A percentile compares a stretch with the other conserved stretches of the same genome.
These are phyloP conservation scores for Campodea augens DNA, from an alignment of 1,140 invertebrate genomes.

Conservation along the genomic window DNA sequence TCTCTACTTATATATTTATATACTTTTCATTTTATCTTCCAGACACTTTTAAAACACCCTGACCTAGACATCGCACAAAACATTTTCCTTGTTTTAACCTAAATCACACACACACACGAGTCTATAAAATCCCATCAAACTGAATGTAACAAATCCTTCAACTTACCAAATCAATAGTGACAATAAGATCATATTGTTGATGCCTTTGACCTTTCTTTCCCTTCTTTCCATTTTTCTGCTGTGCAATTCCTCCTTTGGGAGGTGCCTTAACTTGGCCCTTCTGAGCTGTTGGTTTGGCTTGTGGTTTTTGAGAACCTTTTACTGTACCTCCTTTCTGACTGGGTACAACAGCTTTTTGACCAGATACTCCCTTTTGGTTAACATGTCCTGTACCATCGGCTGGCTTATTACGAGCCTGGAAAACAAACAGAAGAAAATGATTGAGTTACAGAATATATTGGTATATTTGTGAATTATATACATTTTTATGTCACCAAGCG, in stretches of 20 bases:
- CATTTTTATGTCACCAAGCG: background rate
- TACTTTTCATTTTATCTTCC: too few species aligned
- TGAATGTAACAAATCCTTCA: too few species aligned
- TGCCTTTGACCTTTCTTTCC: slow-evolving; percentile 57
- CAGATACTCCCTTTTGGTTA: slow-evolving; percentile 39
- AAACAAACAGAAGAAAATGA: too few species aligned
- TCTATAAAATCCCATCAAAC: too few species aligned
- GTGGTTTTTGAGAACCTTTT: slow-evolving; percentile 31
- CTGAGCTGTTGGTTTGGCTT: slow-evolving; percentile 36
- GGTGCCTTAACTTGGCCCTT: slow-evolving; percentile 23
- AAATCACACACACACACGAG: too few species aligned
- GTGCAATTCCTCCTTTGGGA: slow-evolving; percentile 14
- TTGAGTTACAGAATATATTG: background rate
- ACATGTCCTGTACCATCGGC: slow-evolving; percentile 47
- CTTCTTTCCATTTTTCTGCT: slow-evolving; percentile 33
- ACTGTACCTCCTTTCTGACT: slow-evolving; percentile 31
- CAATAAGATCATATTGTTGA: slow-evolving; percentile 59
- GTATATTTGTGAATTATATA: background rate
- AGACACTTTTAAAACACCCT: too few species aligned
- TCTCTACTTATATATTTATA: too few species aligned
- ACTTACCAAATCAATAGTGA: slow-evolving; percentile 63
- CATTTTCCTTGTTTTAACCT: too few species aligned
- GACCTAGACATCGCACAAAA: too few species aligned
- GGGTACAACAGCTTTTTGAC: slow-evolving; percentile 27
- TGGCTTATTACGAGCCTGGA: slow-evolving; percentile 58